Conservation (phyloP, 2,888 invertebrate species). For the Agriopis marginaria region DNA sequence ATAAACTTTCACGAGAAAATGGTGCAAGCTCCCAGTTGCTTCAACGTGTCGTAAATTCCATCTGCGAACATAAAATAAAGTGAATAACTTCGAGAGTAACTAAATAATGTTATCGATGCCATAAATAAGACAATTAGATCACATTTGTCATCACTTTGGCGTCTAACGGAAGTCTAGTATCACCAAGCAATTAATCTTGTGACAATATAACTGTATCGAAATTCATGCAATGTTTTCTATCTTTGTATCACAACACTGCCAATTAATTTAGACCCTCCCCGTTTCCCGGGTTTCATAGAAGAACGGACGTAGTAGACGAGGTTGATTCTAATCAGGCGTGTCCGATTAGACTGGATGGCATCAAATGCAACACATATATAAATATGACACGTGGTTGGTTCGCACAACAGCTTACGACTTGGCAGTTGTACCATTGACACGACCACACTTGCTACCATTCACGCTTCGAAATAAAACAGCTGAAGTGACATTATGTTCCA, state of each 20-base stretch:
- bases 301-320: conserved; percentile 22
- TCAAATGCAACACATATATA: conserved; percentile 50
- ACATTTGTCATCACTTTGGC: conserved; percentile 23
- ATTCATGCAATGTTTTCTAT: conserved; percentile 51
- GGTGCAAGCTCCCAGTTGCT: too few relatives aligned
- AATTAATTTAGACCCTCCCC: conserved; percentile 43
- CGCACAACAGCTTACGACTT: conserved; percentile 60
- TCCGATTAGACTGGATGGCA: conserved; percentile 55
- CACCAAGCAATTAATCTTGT: conserved; percentile 53
- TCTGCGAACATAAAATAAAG: not conserved
- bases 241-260: conserved; percentile 45
- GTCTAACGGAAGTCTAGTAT: conserved; percentile 50
- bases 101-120: not conserved
- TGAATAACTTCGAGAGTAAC: not conserved
- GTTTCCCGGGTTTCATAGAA: conserved; percentile 19
- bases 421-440: conserved; percentile 67
- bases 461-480: conserved; percentile 42
- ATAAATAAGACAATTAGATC: conserved; percentile 14
- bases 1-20: not conserved
- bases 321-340: conserved; percentile 44
- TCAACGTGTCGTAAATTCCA: not conserved
- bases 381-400: conserved; percentile 70
- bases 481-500: conserved; percentile 35
- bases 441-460: conserved; percentile 45
- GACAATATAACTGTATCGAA: conserved; percentile 49